A percentile compares a stretch with the other conserved stretches of the same genome.
These are phyloP conservation scores for Carterocephalus palaemon DNA, from an alignment of 2,888 invertebrate species.

Conservation along the genomic window DNA sequence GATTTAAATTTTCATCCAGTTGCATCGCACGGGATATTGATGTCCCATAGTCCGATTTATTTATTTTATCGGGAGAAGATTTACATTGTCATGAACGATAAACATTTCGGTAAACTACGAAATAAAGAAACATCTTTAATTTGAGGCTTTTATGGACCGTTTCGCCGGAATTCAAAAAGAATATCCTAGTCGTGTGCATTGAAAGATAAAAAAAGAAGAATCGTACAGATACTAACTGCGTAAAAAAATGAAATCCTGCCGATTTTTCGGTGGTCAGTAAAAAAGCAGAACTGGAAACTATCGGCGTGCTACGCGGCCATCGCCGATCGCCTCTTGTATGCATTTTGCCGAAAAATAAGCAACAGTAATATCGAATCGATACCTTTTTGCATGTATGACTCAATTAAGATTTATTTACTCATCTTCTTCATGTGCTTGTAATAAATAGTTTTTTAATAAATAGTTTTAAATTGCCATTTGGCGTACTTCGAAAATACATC, in stretches of 20 bases:
- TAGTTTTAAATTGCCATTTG: too few relatives aligned
- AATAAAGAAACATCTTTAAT: constrained; percentile 13
- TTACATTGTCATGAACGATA: too few relatives aligned
- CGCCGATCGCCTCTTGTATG: background rate
- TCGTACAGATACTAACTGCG: constrained; percentile 9
- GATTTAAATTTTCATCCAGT: too few relatives aligned
- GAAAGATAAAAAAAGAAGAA: constrained; percentile 21
- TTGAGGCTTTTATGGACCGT: constrained; percentile 1
- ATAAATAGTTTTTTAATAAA: too few relatives aligned
- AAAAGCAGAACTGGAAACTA: constrained; percentile 48
- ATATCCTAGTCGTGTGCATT: background rate
- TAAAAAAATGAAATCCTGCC: constrained; percentile 34
- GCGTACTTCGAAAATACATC: too few relatives aligned
- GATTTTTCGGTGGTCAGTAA: constrained; percentile 56
- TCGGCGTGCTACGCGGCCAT: constrained; percentile 32
- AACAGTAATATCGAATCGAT: too few relatives aligned
- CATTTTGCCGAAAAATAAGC: background rate
- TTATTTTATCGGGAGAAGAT: too few relatives aligned
- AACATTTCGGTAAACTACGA: constrained; percentile 26
- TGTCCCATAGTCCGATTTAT: too few relatives aligned
- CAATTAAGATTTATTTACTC: too few relatives aligned
- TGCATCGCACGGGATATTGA: too few relatives aligned
- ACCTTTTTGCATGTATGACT: too few relatives aligned
- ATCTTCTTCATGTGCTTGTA: too few relatives aligned
- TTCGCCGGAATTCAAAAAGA: background rate